A percentile compares a stretch with the other conserved stretches of the same genome.
These are phyloP conservation scores for Acrossocheilus fasciatus DNA, from an alignment of 2,797 vertebrate species.

Conservation along the genomic window DNA sequence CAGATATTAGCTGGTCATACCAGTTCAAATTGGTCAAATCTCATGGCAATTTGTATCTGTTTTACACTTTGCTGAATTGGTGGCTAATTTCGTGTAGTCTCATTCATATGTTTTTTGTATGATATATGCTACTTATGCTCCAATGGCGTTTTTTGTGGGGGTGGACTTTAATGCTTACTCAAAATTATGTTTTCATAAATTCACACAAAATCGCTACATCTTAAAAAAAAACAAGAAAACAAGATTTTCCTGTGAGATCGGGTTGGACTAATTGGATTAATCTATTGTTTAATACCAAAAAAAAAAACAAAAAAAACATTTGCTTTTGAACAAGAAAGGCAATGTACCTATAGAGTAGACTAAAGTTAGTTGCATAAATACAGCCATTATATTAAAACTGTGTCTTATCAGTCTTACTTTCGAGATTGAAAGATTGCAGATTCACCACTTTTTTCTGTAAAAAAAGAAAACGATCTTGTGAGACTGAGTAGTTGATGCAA, in stretches of 20 bases:
- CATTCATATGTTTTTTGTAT: neutral
- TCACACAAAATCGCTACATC: neutral
- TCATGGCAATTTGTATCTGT: neutral
- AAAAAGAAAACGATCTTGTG: neutral
- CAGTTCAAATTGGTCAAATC: neutral
- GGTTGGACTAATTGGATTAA: too few relatives aligned
- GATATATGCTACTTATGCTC: neutral
- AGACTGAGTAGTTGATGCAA: neutral
- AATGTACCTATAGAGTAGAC: neutral
- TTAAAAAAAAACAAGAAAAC: too few relatives aligned
- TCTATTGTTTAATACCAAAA: neutral
- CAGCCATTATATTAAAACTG: neutral
- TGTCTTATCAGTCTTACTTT: neutral
- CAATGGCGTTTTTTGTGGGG: neutral
- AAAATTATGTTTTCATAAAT: neutral
- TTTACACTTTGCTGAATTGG: neutral
- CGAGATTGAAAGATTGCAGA: neutral
- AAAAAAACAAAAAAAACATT: neutral
- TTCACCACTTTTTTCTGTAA: neutral
- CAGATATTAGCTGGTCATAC: neutral
- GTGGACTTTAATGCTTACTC: neutral
- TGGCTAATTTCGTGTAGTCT: neutral
- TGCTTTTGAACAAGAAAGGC: neutral
- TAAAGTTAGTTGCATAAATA: neutral
- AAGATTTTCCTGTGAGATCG: neutral